phyloP scores from a whole-genome alignment of 2,113 vertebrate genomes.

The Andinoacara biseriatus region DNA sequence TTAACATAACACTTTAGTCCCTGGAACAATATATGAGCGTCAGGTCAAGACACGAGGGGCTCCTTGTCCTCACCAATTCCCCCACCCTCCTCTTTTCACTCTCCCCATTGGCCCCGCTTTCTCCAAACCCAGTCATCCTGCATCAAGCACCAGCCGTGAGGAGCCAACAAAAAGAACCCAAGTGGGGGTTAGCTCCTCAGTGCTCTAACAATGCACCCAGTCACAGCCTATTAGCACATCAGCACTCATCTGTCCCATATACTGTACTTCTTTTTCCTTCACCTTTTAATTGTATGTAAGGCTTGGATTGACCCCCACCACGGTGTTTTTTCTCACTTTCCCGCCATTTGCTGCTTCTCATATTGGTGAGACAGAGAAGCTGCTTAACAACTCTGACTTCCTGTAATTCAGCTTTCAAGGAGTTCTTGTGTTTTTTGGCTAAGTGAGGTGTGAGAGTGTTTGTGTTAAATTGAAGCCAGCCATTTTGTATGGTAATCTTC shows the following conservation, averaged over 20 bases:
- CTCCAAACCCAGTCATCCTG: conserved; percentile 45
- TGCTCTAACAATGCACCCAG: conserved; percentile 59
- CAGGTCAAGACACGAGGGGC: conserved; percentile 52
- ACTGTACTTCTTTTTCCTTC: conserved; percentile 51
- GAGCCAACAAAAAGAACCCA: conserved; percentile 61
- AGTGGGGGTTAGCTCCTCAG: conserved; percentile 38
- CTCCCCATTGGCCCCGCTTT: conserved; percentile 28
- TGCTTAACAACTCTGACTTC: conserved; percentile 2
- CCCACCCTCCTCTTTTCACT: conserved; percentile 19
- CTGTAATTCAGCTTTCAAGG: conserved; percentile 29
- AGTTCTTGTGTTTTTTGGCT: conserved; percentile 49
- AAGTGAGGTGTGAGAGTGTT: conserved; percentile 15
- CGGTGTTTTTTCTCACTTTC: conserved; percentile 35
- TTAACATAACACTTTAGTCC: conserved; percentile 49
- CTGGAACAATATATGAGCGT: conserved; percentile 30
- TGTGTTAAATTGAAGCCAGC: conserved; percentile 38
- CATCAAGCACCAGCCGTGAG: conserved; percentile 50
- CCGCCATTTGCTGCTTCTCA: conserved; percentile 55
- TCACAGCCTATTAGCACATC: conserved; percentile 68
- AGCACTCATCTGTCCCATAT: conserved; percentile 56
- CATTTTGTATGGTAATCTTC: background rate
- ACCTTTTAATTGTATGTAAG: conserved; percentile 26
- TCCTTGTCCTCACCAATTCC: conserved; percentile 35
- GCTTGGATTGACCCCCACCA: conserved; percentile 21
- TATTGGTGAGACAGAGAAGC: conserved; percentile 9